Base-by-base conservation (phyloP, 2,113 vertebrate genomes). In the Ptyas mucosa region DNA sequence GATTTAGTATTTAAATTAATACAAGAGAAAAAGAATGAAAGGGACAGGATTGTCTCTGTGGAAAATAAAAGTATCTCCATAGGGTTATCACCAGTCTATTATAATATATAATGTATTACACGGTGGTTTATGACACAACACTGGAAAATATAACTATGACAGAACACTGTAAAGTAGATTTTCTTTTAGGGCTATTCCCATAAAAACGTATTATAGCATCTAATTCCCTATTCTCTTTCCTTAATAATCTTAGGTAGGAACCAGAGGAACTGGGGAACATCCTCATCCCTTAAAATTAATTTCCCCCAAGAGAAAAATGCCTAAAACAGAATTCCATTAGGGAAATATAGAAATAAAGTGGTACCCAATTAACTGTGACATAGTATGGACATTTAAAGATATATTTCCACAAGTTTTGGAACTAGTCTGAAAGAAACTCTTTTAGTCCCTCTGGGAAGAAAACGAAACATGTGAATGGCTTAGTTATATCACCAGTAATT, bases 51-150 rank as follows among this genome's bases (percentile, higher is more conserved):
- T 0, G 12, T 18, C 7, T 93, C 11, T 21, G 52, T 93, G 90
- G 34, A 14, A 92, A 5, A 5, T 39, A 91, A 95, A 95, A 95
- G 94, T 6, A 21, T 91, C 5, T 89, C 52, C 89, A 94, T 89
- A 52, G 49, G 3, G 8, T n/a, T n/a, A 53, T 93, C 93, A 91
- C 34, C 58, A 91, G 53, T 8, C 34, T 49, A 53, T 21, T 11
- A 61, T 75, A 93, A 0, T 7, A 0, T 57, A 46, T 24, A 86
- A 53, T 64, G 49, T 8, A 55, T 46, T 10, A 2, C 1, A 5
- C 88, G 94, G 75, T 5, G 88, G 0, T 0, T 94, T 26, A 20
- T 20, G 53, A 26, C 23, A 89, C 51, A 53, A n/a, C 3, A 18
- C 8, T n/a, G 29, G 26, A n/a, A 88, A 51, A 24, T 53, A 53